phyloP scores from a whole-genome alignment of 2,888 invertebrate genomes.

The Agrotis ipsilon region DNA sequence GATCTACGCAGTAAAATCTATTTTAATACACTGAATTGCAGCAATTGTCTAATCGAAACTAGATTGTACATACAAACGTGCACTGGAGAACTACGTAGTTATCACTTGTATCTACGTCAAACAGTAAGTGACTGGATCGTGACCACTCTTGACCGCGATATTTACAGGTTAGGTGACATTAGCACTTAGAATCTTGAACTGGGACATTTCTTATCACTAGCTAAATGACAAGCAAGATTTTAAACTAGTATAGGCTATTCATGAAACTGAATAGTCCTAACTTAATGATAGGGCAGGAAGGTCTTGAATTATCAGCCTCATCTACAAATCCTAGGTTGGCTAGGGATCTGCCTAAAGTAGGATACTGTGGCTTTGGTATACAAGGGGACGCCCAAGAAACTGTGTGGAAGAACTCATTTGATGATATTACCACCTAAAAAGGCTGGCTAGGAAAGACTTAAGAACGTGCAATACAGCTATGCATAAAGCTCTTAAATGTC shows the following conservation, averaged over 20 bases:
- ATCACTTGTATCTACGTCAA: conserved; percentile 46
- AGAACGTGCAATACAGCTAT: no score
- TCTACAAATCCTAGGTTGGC: no score
- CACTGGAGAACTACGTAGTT: conserved; percentile 18
- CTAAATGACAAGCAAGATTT: neutral
- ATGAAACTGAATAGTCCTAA: neutral
- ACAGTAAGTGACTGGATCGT: conserved; percentile 28
- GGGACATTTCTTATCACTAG: neutral
- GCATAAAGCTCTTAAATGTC: neutral
- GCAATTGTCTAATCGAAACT: conserved; percentile 54
- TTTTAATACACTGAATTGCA: conserved; percentile 53
- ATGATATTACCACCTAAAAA: neutral
- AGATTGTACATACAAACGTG: conserved; percentile 30
- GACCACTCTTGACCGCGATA: conserved; percentile 45
- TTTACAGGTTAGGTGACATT: conserved; percentile 27
- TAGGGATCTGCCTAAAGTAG: no score
- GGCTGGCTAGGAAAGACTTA: neutral
- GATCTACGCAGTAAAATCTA: conserved; percentile 33
- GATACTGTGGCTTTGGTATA: no score
- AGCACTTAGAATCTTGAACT: conserved; percentile 17
- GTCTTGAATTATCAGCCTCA: no score
- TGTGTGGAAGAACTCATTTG: no score
- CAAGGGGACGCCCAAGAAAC: no score
- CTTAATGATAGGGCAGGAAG: neutral
- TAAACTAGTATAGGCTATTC: no score